phyloP scores from a whole-genome alignment of 2,888 invertebrate genomes.

The Carpatolechia fugitivella region DNA sequence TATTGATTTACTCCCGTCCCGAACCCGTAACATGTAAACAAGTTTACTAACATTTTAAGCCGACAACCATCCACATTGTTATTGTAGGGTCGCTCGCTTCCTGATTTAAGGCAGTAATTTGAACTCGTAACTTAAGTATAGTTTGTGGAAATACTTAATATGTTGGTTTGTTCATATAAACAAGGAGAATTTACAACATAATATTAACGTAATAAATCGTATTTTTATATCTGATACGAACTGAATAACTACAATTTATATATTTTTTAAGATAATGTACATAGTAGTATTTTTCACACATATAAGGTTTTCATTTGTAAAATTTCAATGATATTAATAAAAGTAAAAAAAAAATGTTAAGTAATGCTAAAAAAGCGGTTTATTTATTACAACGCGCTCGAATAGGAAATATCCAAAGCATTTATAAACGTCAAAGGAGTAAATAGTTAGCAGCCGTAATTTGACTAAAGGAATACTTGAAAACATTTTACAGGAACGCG shows the following conservation, averaged over 20 bases:
- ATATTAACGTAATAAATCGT: no score
- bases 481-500: slow-evolving; percentile 45
- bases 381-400: neutral
- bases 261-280: no score
- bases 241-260: no score
- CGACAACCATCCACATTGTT: slow-evolving; percentile 8
- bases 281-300: no score
- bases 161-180: neutral
- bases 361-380: no score
- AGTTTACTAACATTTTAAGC: slow-evolving; percentile 14
- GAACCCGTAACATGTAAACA: no score
- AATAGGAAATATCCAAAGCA: neutral
- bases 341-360: no score
- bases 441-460: slow-evolving; percentile 7
- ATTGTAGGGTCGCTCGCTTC: neutral
- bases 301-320: no score
- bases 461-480: slow-evolving; percentile 38
- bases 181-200: no score
- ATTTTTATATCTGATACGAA: no score
- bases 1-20: no score
- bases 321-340: no score
- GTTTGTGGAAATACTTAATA: slow-evolving; percentile 4
- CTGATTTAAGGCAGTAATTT: slow-evolving; percentile 10
- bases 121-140: slow-evolving; percentile 7
- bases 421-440: neutral